A percentile compares a stretch with the other conserved stretches of the same genome.
Evolutionary conservation across 30 jellyfish, hydroid and myxozoan species (phyloP).

Genomic region (Pseudorhiza aurosa): DNA sequence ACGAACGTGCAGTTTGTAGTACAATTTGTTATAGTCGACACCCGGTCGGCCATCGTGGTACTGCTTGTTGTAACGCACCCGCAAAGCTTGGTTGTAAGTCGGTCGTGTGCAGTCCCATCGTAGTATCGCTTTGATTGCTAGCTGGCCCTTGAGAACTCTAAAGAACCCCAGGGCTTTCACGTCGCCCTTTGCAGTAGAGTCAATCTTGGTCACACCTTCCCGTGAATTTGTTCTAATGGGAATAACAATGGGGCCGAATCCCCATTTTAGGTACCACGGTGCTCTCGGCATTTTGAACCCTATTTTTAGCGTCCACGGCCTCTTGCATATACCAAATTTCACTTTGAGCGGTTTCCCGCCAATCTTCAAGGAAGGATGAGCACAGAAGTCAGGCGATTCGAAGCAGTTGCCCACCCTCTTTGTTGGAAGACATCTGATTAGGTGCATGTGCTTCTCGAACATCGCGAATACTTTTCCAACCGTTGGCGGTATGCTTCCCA

Average conservation of each 20-base stretch:
- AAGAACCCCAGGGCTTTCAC: conserved; percentile 51
- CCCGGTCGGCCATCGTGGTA: conserved; percentile 62
- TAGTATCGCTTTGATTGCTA: conserved; percentile 44
- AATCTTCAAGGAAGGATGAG: conserved; percentile 27
- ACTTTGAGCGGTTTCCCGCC: conserved; percentile 46
- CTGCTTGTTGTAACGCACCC: conserved; percentile 51
- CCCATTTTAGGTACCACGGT: conserved; percentile 74
- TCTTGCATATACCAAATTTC: conserved; percentile 57
- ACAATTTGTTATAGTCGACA: conserved; percentile 61
- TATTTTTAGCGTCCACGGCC: conserved; percentile 75
- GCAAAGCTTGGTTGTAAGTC: not conserved
- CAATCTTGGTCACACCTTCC: conserved; percentile 66
- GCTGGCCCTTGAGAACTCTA: conserved; percentile 39
- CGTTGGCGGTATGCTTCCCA: conserved; percentile 29
- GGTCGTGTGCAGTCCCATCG: conserved; percentile 86
- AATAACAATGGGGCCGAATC: conserved; percentile 64
- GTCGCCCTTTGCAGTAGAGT: conserved; percentile 34
- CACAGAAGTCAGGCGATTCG: conserved; percentile 54
- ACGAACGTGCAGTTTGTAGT: conserved; percentile 61
- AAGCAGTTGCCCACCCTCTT: conserved; percentile 29
- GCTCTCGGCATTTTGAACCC: conserved; percentile 45
- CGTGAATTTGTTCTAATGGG: conserved; percentile 34
- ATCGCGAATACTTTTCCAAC: conserved; percentile 30
- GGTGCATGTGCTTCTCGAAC: conserved; percentile 36
- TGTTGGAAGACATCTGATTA: conserved; percentile 56